phyloP scores from a whole-genome alignment of 2,797 vertebrate species.

The Scarus forsteni region DNA sequence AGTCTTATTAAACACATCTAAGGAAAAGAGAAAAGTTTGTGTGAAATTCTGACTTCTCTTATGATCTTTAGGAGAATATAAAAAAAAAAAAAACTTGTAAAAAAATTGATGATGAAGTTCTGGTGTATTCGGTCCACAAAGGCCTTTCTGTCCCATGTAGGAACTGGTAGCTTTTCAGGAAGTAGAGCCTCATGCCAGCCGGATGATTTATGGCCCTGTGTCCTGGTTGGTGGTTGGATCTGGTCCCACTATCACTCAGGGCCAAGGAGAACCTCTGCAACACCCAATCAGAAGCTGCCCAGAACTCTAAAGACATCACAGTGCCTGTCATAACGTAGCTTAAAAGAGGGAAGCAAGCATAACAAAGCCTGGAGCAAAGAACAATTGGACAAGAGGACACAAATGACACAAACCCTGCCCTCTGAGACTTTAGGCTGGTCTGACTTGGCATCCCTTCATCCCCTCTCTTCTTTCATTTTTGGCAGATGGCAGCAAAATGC shows the following conservation, averaged over 20 bases:
- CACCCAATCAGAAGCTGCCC: conserved; percentile 89
- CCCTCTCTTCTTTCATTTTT: conserved; percentile 80
- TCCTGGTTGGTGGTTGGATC: conserved; percentile 95
- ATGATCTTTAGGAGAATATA: no score
- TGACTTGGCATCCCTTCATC: conserved; percentile 35
- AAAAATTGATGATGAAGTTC: conserved; percentile 63
- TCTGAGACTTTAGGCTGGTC: conserved; percentile 79
- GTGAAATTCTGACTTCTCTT: conserved; percentile 9
- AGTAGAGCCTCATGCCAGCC: conserved; percentile 89
- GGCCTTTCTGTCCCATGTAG: conserved; percentile 91
- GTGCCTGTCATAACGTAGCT: conserved; percentile 96
- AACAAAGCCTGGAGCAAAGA: conserved; percentile 88
- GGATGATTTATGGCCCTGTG: conserved; percentile 99
- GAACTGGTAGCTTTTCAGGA: conserved; percentile 90
- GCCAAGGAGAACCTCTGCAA: conserved; percentile 87
- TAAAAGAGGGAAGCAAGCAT: conserved; percentile 88
- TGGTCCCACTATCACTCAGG: conserved; percentile 94
- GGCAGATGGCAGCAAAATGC: conserved; percentile 87
- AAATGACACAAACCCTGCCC: conserved; percentile 91
- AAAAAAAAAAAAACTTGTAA: no score
- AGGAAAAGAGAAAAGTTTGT: conserved; percentile 31
- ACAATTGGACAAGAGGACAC: conserved; percentile 92
- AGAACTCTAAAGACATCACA: conserved; percentile 90
- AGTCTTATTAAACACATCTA: conserved; percentile 47
- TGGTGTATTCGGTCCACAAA: conserved; percentile 86